A percentile compares a stretch with the other conserved stretches of the same genome.
Conservation (phyloP, 2,888 invertebrate species). For the Epirrhoe alternata region DNA sequence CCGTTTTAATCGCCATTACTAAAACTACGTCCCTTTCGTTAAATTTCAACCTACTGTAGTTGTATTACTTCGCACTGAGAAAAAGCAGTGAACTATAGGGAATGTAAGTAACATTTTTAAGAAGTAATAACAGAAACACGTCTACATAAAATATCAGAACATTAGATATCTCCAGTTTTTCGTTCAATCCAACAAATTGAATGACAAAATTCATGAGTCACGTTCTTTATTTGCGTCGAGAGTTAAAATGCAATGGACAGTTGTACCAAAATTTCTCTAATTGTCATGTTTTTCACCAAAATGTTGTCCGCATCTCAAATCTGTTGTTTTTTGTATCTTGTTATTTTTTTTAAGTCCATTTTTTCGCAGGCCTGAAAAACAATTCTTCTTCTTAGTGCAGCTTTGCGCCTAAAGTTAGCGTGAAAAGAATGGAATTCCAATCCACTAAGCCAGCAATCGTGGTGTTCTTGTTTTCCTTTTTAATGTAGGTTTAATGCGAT, state of each 20-base stretch:
- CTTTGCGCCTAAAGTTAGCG: slow-evolving; percentile 41
- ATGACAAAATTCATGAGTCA: too few relatives aligned
- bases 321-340: too few relatives aligned
- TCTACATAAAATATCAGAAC: too few relatives aligned
- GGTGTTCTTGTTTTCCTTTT: slow-evolving; percentile 61
- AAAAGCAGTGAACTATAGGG: slow-evolving; percentile 1
- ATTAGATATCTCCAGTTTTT: too few relatives aligned
- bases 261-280: too few relatives aligned
- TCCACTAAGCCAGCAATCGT: slow-evolving; percentile 62
- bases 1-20: slow-evolving; percentile 35
- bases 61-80: slow-evolving; percentile 8
- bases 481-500: slow-evolving; percentile 50
- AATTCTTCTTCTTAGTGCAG: slow-evolving; percentile 39
- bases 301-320: too few relatives aligned
- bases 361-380: background rate
- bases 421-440: slow-evolving; percentile 65
- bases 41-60: slow-evolving; percentile 31
- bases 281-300: too few relatives aligned
- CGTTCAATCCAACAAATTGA: too few relatives aligned
- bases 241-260: too few relatives aligned
- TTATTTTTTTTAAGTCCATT: background rate
- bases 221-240: too few relatives aligned
- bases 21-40: slow-evolving; percentile 30
- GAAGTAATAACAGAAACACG: too few relatives aligned
- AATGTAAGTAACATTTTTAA: background rate